Conservation (phyloP, 2,797 vertebrate species). For the Molossus molossus region DNA sequence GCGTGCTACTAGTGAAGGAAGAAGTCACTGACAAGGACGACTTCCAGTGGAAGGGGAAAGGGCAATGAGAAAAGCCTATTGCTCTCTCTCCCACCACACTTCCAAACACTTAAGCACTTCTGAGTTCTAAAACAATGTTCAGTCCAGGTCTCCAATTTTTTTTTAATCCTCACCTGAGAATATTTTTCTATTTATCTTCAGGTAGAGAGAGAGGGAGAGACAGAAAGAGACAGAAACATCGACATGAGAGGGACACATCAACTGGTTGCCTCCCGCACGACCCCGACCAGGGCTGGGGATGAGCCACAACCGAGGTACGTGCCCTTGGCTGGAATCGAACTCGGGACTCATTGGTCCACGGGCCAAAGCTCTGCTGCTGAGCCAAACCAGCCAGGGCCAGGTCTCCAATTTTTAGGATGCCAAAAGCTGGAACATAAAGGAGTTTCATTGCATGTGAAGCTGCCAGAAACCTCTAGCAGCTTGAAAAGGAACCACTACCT, state of each 20-base stretch:
- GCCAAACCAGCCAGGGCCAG: background rate
- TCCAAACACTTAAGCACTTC: background rate
- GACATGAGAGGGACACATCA: no score
- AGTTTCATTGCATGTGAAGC: conserved; percentile 11
- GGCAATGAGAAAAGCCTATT: background rate
- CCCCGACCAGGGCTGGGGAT: no score
- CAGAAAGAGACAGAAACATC: no score
- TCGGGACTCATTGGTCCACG: no score
- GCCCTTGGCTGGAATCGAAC: no score
- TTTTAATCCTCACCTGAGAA: no score
- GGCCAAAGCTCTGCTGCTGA: no score
- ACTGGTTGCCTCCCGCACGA: no score
- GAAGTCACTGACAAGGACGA: background rate
- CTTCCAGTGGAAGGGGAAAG: background rate
- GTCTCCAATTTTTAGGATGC: background rate
- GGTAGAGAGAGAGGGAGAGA: no score
- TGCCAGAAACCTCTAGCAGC: background rate
- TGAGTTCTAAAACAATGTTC: background rate
- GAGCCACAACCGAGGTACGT: no score
- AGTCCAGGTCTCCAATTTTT: background rate
- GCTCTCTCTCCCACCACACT: background rate
- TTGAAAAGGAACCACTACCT: background rate
- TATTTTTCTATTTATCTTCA: no score
- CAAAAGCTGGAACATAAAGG: conserved; percentile 16
- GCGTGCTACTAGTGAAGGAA: background rate